Conservation (phyloP, 2,113 vertebrate species). For the Desmodus rotundus region DNA sequence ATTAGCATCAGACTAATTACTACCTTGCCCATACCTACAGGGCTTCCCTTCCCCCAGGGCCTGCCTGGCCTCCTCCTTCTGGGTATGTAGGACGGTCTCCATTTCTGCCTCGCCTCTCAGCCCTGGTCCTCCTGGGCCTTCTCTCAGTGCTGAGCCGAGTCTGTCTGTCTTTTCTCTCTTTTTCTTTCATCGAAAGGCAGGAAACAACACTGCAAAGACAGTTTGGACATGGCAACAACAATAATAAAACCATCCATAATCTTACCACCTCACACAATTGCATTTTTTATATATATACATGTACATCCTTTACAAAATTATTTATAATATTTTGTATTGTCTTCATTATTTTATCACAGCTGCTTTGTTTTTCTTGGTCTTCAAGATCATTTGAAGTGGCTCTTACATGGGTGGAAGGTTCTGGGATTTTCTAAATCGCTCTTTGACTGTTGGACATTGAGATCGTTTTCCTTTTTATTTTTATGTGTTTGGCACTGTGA, state of each 20-base stretch:
- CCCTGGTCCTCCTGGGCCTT: neutral
- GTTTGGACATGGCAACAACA: neutral
- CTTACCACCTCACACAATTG: neutral
- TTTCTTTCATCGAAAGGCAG: neutral
- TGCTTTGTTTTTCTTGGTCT: constrained; percentile 11
- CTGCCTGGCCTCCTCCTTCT: constrained; percentile 52
- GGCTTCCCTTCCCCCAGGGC: constrained; percentile 45
- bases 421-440: constrained; percentile 27
- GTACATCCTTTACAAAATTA: neutral
- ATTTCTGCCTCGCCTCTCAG: constrained; percentile 28
- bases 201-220: neutral
- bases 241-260: neutral
- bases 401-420: neutral
- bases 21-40: constrained; percentile 60
- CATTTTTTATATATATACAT: neutral
- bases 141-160: neutral
- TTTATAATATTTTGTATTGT: neutral
- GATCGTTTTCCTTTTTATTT: neutral
- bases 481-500: neutral
- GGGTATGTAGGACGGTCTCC: constrained; percentile 51
- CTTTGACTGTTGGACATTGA: constrained; percentile 5
- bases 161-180: neutral
- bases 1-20: constrained; percentile 76
- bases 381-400: neutral
- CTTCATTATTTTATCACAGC: constrained; percentile 7